A percentile compares a stretch with the other conserved stretches of the same genome.
These are phyloP conservation scores for Bombus waltoni DNA, from an alignment of 1,140 invertebrate species.

Conservation along the genomic window DNA sequence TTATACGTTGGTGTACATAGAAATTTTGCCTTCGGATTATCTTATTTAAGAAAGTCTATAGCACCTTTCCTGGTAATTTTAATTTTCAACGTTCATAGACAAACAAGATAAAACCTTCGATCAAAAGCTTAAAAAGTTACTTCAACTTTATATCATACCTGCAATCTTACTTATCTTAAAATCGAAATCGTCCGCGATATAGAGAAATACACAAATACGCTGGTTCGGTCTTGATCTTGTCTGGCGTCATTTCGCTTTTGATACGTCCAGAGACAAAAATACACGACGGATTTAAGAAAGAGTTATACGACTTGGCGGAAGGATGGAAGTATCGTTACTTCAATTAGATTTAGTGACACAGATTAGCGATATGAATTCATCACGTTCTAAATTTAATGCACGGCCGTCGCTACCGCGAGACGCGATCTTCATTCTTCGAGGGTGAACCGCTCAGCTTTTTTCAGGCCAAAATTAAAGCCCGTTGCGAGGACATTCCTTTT, in stretches of 20 bases:
- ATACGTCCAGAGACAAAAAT: constrained; percentile 34
- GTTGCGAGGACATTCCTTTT: constrained; percentile 14
- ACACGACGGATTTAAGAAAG: constrained; percentile 21
- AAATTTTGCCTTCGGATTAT: background rate
- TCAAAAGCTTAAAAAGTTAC: background rate
- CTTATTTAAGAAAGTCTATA: background rate
- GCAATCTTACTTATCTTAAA: background rate
- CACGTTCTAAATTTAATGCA: constrained; percentile 60
- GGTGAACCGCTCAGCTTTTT: constrained; percentile 31
- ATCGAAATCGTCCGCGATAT: background rate
- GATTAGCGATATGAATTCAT: constrained; percentile 61
- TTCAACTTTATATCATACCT: background rate
- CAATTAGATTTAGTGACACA: constrained; percentile 59
- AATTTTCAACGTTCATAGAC: background rate
- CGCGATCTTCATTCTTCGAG: background rate
- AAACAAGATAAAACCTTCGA: background rate
- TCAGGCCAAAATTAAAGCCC: constrained; percentile 50
- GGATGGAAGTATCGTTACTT: constrained; percentile 25
- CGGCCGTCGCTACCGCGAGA: background rate
- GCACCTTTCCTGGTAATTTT: background rate
- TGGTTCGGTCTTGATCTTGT: constrained; percentile 3
- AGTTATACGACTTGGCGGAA: background rate
- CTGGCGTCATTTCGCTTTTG: background rate
- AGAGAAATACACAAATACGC: background rate
- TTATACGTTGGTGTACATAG: background rate